Evolutionary conservation across 2,888 invertebrate species (phyloP).

Genomic region (Pseudococcus jackbeardsleyi): DNA sequence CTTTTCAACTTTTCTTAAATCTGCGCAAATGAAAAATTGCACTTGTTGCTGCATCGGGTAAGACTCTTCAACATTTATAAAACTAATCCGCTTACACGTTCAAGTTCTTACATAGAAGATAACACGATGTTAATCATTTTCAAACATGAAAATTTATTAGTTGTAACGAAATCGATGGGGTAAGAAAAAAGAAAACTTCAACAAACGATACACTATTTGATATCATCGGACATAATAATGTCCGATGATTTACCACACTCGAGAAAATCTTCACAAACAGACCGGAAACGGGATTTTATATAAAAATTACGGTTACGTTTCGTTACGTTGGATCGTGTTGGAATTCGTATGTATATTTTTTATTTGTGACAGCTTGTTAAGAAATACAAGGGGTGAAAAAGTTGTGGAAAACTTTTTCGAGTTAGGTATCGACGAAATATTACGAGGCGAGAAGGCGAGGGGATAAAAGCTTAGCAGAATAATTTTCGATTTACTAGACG

Average conservation of each 20-base stretch:
- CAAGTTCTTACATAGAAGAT: background rate
- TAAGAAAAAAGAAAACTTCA: background rate
- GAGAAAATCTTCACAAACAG: background rate
- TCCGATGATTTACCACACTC: background rate
- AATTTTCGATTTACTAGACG: conserved; percentile 22
- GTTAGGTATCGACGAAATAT: background rate
- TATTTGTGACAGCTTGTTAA: background rate
- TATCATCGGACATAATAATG: background rate
- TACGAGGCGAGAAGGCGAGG: background rate
- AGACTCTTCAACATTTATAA: background rate
- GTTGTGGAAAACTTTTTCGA: background rate
- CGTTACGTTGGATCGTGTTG: background rate
- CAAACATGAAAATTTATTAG: background rate
- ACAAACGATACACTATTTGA: background rate
- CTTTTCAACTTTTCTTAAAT: no score
- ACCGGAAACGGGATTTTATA: background rate
- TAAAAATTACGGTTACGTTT: background rate
- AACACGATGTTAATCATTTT: background rate
- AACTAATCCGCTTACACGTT: background rate
- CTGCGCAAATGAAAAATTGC: no score
- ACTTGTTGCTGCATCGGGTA: no score
- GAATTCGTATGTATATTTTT: background rate
- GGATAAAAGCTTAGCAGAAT: conserved; percentile 10
- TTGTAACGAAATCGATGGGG: background rate
- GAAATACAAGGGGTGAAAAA: background rate